Evolutionary conservation across 2,888 invertebrate genomes (phyloP).

Genomic region (Pomacea canaliculata): DNA sequence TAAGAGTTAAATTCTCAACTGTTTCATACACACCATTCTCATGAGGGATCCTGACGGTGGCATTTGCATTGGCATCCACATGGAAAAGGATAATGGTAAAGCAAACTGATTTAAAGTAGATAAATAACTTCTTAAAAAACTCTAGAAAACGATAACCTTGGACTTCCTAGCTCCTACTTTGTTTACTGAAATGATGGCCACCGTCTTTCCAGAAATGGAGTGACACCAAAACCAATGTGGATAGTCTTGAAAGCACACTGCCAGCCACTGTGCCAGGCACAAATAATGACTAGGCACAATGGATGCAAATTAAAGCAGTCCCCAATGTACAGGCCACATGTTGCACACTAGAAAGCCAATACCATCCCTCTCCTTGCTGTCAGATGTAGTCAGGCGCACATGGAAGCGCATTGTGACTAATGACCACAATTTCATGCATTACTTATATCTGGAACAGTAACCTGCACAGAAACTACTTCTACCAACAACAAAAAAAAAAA

Average conservation of each 20-base stretch:
- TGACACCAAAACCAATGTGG: slow-evolving; percentile 11
- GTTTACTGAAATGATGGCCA: background rate
- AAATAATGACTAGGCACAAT: slow-evolving; percentile 27
- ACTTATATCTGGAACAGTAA: too few relatives aligned
- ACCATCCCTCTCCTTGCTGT: background rate
- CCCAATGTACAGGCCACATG: slow-evolving; percentile 23
- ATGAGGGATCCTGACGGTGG: slow-evolving; percentile 21
- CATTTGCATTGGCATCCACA: slow-evolving; percentile 27
- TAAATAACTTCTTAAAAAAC: background rate
- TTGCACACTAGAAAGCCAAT: slow-evolving; percentile 26
- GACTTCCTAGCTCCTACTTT: background rate
- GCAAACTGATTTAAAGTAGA: too few relatives aligned
- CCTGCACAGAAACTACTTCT: too few relatives aligned
- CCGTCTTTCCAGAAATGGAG: slow-evolving; percentile 3
- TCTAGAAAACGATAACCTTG: background rate
- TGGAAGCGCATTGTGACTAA: too few relatives aligned
- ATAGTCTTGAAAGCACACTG: slow-evolving; percentile 17
- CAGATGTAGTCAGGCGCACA: too few relatives aligned
- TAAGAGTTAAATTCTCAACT: too few relatives aligned
- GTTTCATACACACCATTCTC: slow-evolving; percentile 22
- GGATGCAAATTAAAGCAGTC: slow-evolving; percentile 26
- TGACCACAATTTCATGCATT: too few relatives aligned
- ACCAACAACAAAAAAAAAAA: too few relatives aligned
- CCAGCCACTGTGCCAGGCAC: slow-evolving; percentile 22
- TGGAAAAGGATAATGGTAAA: slow-evolving; percentile 3